phyloP scores from a whole-genome alignment of 2,888 invertebrate species.

The Meiosimyza decipiens region DNA sequence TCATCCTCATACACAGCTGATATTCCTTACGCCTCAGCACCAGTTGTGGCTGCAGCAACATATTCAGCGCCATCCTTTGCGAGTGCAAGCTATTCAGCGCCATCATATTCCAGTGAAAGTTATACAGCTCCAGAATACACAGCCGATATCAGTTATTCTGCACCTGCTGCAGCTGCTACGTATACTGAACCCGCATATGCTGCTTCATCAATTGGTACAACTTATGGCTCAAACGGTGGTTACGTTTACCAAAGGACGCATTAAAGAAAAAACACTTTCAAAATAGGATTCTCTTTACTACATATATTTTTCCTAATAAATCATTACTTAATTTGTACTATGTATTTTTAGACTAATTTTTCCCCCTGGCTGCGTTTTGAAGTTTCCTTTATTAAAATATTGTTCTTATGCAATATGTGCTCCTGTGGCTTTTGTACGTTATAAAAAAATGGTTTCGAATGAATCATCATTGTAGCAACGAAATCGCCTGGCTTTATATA shows the following conservation, averaged over 20 bases:
- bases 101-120: slow-evolving; percentile 35
- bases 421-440: slow-evolving; percentile 38
- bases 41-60: slow-evolving; percentile 17
- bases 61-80: slow-evolving; percentile 18
- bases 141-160: slow-evolving; percentile 37
- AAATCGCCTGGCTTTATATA: slow-evolving; percentile 60
- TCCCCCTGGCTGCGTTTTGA: too few relatives aligned
- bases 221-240: slow-evolving; percentile 61
- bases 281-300: too few relatives aligned
- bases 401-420: slow-evolving; percentile 14
- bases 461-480: slow-evolving; percentile 49
- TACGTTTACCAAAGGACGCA: slow-evolving; percentile 55
- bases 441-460: slow-evolving; percentile 49
- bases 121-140: slow-evolving; percentile 36
- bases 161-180: slow-evolving; percentile 31
- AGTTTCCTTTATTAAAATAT: neutral
- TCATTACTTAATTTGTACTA: too few relatives aligned
- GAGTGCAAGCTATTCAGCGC: slow-evolving; percentile 15
- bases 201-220: slow-evolving; percentile 48
- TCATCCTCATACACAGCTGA: slow-evolving; percentile 39
- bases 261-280: slow-evolving; percentile 25
- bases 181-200: slow-evolving; percentile 31
- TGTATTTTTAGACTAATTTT: too few relatives aligned
- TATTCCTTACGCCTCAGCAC: neutral
- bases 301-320: too few relatives aligned